A percentile compares a stretch with the other conserved stretches of the same genome.
Conservation (phyloP, 2,888 invertebrate species). For the Diploptera punctata region DNA sequence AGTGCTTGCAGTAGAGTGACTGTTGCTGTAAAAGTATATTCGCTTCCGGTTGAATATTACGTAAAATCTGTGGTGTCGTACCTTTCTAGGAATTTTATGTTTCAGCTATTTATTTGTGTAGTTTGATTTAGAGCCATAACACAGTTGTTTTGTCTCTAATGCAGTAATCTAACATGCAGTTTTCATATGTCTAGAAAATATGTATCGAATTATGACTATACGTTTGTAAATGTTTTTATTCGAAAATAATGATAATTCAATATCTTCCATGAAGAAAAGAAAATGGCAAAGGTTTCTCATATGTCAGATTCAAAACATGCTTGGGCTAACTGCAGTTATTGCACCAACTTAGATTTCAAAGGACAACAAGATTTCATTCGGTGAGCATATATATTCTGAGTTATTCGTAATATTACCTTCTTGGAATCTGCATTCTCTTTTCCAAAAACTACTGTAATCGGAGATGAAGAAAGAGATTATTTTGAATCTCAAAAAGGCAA, state of each 20-base stretch:
- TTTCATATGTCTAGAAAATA: background rate
- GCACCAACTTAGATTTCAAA: constrained; percentile 44
- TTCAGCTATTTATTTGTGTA: too few relatives aligned
- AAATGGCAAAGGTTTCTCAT: constrained; percentile 27
- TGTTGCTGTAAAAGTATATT: too few relatives aligned
- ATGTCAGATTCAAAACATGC: constrained; percentile 31
- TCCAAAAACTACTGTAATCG: background rate
- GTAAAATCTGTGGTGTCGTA: too few relatives aligned
- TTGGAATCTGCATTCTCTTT: background rate
- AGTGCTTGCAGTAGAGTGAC: too few relatives aligned
- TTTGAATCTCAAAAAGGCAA: background rate
- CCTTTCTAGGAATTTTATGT: background rate
- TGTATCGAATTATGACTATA: background rate
- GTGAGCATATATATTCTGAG: constrained; percentile 29
- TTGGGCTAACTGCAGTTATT: constrained; percentile 43
- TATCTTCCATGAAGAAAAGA: background rate
- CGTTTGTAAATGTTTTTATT: too few relatives aligned
- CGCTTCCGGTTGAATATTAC: too few relatives aligned
- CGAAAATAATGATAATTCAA: background rate
- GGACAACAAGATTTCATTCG: constrained; percentile 44
- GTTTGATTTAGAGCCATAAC: too few relatives aligned
- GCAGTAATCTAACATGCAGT: background rate
- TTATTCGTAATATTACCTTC: background rate
- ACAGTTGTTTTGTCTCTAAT: background rate
- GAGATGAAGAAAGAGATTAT: background rate